Evolutionary conservation across 35 echinoderm and acorn worm genomes (phyloP).

Genomic region (Lytechinus variegatus): DNA sequence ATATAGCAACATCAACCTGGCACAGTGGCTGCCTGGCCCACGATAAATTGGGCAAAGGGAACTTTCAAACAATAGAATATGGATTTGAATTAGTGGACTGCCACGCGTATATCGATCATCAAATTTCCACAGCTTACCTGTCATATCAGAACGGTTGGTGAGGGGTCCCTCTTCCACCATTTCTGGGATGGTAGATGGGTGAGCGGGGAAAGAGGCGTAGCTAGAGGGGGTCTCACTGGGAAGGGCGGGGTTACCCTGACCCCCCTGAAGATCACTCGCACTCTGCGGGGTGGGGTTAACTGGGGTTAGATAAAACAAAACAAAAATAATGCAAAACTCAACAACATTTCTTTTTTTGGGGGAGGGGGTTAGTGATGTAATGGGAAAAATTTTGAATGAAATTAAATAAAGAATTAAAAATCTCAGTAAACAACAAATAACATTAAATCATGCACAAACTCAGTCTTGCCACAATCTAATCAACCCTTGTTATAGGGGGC

Average conservation of each 20-base stretch:
- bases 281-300: slow-evolving; percentile 45
- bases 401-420: neutral
- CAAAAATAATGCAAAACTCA: neutral
- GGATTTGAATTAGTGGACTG: too few species aligned
- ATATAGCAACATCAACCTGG: too few species aligned
- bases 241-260: neutral
- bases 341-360: too few species aligned
- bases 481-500: too few species aligned
- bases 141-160: neutral
- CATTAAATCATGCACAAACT: neutral
- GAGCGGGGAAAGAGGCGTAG: slow-evolving; percentile 44
- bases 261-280: neutral
- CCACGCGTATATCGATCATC: neutral
- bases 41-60: too few species aligned
- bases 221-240: slow-evolving; percentile 64
- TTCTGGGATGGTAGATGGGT: slow-evolving; percentile 23
- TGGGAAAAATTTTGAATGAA: neutral
- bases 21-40: too few species aligned
- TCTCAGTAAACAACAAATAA: neutral
- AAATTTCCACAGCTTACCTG: neutral
- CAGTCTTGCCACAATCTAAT: neutral
- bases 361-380: neutral
- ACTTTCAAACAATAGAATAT: too few species aligned
- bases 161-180: slow-evolving; percentile 8
- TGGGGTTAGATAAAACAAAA: slow-evolving; percentile 34